These are phyloP conservation scores for Coelogynopora nodosa DNA, from an alignment of 2,888 invertebrate species.

Conservation along the genomic window DNA sequence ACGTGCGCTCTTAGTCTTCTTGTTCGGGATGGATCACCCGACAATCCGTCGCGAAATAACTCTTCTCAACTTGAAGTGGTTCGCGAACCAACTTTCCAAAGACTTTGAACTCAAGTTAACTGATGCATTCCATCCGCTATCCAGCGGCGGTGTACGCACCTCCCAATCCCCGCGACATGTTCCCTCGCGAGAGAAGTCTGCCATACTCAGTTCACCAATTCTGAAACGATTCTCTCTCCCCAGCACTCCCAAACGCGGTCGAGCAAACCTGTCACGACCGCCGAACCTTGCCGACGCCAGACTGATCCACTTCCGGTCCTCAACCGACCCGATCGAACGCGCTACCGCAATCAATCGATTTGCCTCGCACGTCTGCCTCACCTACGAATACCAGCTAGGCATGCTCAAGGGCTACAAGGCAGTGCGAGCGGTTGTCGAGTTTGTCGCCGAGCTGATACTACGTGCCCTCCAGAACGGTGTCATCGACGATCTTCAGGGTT, in stretches of 20 bases:
- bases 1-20: no score
- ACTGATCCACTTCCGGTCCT: slow-evolving; percentile 26
- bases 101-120: slow-evolving; percentile 39
- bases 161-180: slow-evolving; percentile 25
- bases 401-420: slow-evolving; percentile 43
- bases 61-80: slow-evolving; percentile 44
- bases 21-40: background rate
- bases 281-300: slow-evolving; percentile 4
- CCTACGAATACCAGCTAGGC: slow-evolving; percentile 45
- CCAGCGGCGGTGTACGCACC: background rate
- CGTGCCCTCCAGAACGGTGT: slow-evolving; percentile 36
- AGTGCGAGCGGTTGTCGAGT: slow-evolving; percentile 38
- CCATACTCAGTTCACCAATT: slow-evolving; percentile 26
- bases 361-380: slow-evolving; percentile 41
- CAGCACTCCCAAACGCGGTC: slow-evolving; percentile 24
- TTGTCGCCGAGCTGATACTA: slow-evolving; percentile 40
- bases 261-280: background rate
- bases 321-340: slow-evolving; percentile 32
- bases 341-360: slow-evolving; percentile 37
- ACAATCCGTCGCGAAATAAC: slow-evolving; percentile 19
- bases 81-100: slow-evolving; percentile 38
- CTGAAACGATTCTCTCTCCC: slow-evolving; percentile 35
- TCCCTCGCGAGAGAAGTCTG: slow-evolving; percentile 8
- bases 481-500: slow-evolving; percentile 30
- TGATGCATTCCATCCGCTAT: background rate